phyloP scores from a whole-genome alignment of 1,140 invertebrate genomes.

The Nilaparvata lugens region DNA sequence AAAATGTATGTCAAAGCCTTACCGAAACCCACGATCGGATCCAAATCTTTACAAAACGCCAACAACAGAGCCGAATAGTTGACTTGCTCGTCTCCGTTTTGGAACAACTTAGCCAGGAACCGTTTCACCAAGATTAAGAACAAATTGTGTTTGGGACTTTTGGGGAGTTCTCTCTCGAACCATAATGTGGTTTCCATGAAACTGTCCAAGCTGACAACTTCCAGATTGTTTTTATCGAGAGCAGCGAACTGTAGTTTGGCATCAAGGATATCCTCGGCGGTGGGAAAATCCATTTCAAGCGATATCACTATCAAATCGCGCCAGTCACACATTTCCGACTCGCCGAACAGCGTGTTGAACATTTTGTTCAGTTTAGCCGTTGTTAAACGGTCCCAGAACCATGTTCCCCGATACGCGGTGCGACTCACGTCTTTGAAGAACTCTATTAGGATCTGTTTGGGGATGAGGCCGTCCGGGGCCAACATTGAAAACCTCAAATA shows the following conservation, averaged over 20 bases:
- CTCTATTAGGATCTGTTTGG: slow-evolving; percentile 38
- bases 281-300: slow-evolving; percentile 41
- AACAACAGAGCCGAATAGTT: slow-evolving; percentile 49
- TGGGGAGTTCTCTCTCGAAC: slow-evolving; percentile 40
- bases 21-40: slow-evolving; percentile 42
- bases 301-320: slow-evolving; percentile 49
- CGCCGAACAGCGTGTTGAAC: slow-evolving; percentile 39
- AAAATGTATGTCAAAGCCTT: slow-evolving; percentile 40
- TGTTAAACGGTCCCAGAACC: slow-evolving; percentile 40
- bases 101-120: slow-evolving; percentile 44
- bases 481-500: slow-evolving; percentile 40
- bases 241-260: slow-evolving; percentile 37
- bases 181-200: slow-evolving; percentile 39
- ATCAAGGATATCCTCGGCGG: slow-evolving; percentile 39
- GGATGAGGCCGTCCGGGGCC: slow-evolving; percentile 41
- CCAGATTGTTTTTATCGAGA: slow-evolving; percentile 35
- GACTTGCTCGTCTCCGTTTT: slow-evolving; percentile 34
- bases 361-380: slow-evolving; percentile 38
- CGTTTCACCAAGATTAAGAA: slow-evolving; percentile 38
- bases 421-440: slow-evolving; percentile 35
- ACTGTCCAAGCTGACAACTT: slow-evolving; percentile 34
- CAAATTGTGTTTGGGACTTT: slow-evolving; percentile 28
- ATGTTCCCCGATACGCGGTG: too few relatives aligned
- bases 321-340: slow-evolving; percentile 44
- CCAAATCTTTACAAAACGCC: slow-evolving; percentile 44